phyloP scores from a whole-genome alignment of 2,797 vertebrate species.

The Apogon hyalosoma region DNA sequence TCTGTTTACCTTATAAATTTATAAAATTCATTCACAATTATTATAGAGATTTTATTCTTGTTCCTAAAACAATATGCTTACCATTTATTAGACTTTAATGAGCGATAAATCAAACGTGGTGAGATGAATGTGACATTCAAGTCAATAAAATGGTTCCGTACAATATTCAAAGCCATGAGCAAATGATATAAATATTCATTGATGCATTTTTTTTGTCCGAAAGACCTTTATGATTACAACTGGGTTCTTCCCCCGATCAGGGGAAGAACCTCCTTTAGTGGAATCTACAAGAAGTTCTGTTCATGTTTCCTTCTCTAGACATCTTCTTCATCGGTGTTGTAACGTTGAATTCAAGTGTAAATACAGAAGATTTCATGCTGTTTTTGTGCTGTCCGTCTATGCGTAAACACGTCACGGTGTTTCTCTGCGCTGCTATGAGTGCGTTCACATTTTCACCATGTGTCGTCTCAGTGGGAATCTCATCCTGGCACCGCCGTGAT shows the following conservation, averaged over 20 bases:
- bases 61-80: neutral
- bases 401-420: neutral
- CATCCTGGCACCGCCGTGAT: conserved; percentile 8
- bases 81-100: too few species aligned
- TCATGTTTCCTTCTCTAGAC: neutral
- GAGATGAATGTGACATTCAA: neutral
- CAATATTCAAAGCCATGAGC: neutral
- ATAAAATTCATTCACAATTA: neutral
- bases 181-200: too few species aligned
- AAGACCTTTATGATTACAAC: neutral
- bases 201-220: too few species aligned
- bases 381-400: neutral
- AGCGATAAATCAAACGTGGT: neutral
- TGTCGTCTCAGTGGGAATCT: conserved; percentile 27
- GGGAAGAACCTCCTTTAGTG: neutral
- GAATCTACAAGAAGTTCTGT: too few species aligned
- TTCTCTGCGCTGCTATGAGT: neutral
- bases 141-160: neutral
- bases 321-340: neutral
- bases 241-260: neutral
- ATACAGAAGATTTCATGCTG: neutral
- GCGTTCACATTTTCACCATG: conserved; percentile 10
- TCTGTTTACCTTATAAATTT: neutral
- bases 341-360: neutral
- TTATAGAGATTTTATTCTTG: neutral